Evolutionary conservation across 2,797 vertebrate species (phyloP).

Genomic region (Neopelma chrysocephalum): DNA sequence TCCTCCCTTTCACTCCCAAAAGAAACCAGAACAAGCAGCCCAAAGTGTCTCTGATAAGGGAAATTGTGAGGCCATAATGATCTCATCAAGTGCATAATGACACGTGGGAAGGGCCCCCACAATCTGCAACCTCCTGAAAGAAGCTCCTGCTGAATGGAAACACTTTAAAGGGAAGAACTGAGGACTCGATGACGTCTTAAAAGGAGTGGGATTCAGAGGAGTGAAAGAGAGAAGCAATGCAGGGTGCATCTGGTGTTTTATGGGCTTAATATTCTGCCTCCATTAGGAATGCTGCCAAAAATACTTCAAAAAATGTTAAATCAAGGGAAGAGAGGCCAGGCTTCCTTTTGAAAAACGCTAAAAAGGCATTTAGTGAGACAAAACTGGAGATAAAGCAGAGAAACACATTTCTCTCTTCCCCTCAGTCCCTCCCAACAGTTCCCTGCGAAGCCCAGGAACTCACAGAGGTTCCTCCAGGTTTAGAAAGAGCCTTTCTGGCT

Average conservation of each 20-base stretch:
- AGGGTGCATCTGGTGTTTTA: not conserved
- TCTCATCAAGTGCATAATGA: constrained; percentile 19
- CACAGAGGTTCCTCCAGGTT: not conserved
- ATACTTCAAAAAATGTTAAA: constrained; percentile 28
- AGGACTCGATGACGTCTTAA: constrained; percentile 24
- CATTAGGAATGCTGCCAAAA: constrained; percentile 44
- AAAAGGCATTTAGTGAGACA: not conserved
- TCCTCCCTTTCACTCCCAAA: not conserved
- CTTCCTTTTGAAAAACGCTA: not conserved
- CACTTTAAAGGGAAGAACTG: not conserved
- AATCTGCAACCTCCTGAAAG: constrained; percentile 41
- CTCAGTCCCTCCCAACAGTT: not conserved
- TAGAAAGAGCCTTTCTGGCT: not conserved
- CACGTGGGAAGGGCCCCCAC: constrained; percentile 1
- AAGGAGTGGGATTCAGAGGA: not conserved
- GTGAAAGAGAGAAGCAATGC: not conserved
- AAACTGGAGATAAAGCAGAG: not conserved
- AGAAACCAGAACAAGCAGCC: constrained; percentile 9
- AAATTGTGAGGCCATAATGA: constrained; percentile 41
- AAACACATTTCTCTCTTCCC: not conserved
- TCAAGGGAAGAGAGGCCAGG: not conserved
- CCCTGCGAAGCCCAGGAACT: not conserved
- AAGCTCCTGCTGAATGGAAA: constrained; percentile 30
- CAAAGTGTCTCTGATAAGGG: constrained; percentile 24
- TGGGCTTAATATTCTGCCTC: constrained; percentile 16